Percentiles rank a stretch among this genome's conserved stretches.
These are phyloP conservation scores for Raja brachyura DNA, from an alignment of 2,113 vertebrate species.

Conservation along the genomic window DNA sequence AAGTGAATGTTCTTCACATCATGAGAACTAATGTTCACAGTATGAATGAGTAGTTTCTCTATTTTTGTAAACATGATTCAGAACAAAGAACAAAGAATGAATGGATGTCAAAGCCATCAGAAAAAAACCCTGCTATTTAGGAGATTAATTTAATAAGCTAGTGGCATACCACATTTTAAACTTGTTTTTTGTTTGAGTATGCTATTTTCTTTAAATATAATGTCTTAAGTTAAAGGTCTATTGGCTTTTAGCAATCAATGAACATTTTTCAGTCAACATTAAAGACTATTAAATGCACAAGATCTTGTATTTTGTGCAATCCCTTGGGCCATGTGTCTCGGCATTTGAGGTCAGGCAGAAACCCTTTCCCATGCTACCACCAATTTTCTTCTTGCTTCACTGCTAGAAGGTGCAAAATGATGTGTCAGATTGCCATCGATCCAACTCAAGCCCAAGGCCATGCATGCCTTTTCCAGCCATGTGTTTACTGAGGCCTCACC, in stretches of 20 bases:
- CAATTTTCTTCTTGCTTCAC: neutral
- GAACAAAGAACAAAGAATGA: conserved; percentile 35
- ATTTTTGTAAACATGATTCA: neutral
- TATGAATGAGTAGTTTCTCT: neutral
- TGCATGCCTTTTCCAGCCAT: too few relatives aligned
- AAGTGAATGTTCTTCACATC: conserved; percentile 14
- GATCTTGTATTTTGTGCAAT: neutral
- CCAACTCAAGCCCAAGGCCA: too few relatives aligned
- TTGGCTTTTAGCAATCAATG: neutral
- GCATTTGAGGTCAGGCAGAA: neutral
- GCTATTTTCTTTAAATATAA: neutral
- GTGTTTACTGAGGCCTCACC: too few relatives aligned
- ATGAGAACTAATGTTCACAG: neutral
- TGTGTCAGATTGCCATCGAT: too few relatives aligned
- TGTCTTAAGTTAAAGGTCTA: neutral
- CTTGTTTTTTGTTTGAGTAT: neutral
- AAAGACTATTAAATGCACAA: neutral
- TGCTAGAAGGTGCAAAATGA: neutral
- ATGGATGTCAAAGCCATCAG: neutral
- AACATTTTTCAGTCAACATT: neutral
- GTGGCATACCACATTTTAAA: neutral
- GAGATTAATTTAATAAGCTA: neutral
- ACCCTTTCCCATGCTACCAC: neutral
- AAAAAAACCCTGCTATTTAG: neutral
- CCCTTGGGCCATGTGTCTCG: neutral